Percentiles rank a stretch among this genome's conserved stretches.
Conservation (phyloP, 1,140 invertebrate genomes). For the Trissolcus basalis region DNA sequence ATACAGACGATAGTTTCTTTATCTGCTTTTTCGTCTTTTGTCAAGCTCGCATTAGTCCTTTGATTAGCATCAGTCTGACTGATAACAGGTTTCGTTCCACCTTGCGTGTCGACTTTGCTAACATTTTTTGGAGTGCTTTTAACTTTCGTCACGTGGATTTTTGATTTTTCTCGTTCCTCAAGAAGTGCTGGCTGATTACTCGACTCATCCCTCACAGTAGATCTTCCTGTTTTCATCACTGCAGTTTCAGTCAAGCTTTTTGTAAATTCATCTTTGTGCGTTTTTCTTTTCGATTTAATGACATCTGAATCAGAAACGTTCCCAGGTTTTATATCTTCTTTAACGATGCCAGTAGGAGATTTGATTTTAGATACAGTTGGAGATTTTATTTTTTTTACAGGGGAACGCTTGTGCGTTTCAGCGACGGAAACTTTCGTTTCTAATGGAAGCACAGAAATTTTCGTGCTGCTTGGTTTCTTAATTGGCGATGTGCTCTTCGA, state of each 20-base stretch:
- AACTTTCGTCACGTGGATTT: slow-evolving; percentile 3
- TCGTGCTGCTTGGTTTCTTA: background rate
- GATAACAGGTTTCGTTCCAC: background rate
- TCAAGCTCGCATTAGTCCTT: background rate
- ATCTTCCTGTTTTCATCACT: slow-evolving; percentile 8
- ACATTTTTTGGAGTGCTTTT: slow-evolving; percentile 9
- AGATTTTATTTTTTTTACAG: slow-evolving; percentile 17
- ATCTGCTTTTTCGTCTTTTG: slow-evolving; percentile 4
- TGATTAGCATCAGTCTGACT: slow-evolving; percentile 15
- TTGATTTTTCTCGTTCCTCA: slow-evolving; percentile 15
- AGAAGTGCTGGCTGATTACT: slow-evolving; percentile 12
- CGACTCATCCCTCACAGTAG: slow-evolving; percentile 13
- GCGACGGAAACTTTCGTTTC: background rate
- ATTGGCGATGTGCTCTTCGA: slow-evolving; percentile 2
- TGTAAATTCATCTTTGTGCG: slow-evolving; percentile 16
- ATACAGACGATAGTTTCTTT: slow-evolving; percentile 2
- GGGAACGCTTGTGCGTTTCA: slow-evolving; percentile 5
- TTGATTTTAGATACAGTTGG: slow-evolving; percentile 39
- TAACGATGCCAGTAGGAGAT: slow-evolving; percentile 19
- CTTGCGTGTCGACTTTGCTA: slow-evolving; percentile 5
- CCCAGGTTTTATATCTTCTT: slow-evolving; percentile 29
- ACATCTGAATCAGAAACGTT: slow-evolving; percentile 26
- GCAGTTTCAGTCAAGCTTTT: slow-evolving; percentile 18
- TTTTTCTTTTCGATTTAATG: slow-evolving; percentile 20
- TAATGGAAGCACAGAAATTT: background rate